Percentiles rank a stretch among this genome's conserved stretches.
Conservation (phyloP, 1,140 invertebrate genomes). For the Calephelis nemesis region DNA sequence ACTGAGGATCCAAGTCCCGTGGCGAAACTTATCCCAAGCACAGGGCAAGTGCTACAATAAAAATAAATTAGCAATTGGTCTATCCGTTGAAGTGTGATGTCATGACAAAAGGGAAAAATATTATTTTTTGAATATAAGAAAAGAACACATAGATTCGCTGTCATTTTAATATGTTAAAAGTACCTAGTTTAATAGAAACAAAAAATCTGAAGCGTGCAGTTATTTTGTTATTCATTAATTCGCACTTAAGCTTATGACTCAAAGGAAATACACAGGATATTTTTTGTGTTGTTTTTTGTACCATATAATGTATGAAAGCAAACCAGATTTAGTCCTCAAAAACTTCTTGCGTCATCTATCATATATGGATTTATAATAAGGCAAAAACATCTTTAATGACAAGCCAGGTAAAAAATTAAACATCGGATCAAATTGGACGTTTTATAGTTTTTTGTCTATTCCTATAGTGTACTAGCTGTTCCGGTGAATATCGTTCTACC, state of each 20-base stretch:
- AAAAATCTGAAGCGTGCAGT: background rate
- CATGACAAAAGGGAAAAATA: too few relatives aligned
- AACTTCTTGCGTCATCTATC: constrained; percentile 8
- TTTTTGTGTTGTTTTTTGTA: constrained; percentile 7
- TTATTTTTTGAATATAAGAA: too few relatives aligned
- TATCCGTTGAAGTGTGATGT: too few relatives aligned
- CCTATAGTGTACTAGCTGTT: background rate
- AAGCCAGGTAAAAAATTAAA: constrained; percentile 11
- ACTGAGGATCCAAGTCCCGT: too few relatives aligned
- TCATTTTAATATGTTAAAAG: too few relatives aligned
- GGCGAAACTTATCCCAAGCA: too few relatives aligned
- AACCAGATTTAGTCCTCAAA: constrained; percentile 4
- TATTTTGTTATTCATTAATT: background rate
- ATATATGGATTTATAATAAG: constrained; percentile 18
- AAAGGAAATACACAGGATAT: constrained; percentile 1
- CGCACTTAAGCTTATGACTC: constrained; percentile 5
- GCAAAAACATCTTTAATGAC: background rate
- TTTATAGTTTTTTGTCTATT: background rate
- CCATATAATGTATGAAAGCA: constrained; percentile 1
- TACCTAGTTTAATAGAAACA: background rate
- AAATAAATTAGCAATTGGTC: too few relatives aligned
- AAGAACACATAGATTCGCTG: too few relatives aligned
- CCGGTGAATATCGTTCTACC: too few relatives aligned
- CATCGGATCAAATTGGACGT: background rate
- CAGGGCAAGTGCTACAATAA: too few relatives aligned